A percentile compares a stretch with the other conserved stretches of the same genome.
These are phyloP conservation scores for Tethea ocularis DNA, from an alignment of 2,888 invertebrate species.

Conservation along the genomic window DNA sequence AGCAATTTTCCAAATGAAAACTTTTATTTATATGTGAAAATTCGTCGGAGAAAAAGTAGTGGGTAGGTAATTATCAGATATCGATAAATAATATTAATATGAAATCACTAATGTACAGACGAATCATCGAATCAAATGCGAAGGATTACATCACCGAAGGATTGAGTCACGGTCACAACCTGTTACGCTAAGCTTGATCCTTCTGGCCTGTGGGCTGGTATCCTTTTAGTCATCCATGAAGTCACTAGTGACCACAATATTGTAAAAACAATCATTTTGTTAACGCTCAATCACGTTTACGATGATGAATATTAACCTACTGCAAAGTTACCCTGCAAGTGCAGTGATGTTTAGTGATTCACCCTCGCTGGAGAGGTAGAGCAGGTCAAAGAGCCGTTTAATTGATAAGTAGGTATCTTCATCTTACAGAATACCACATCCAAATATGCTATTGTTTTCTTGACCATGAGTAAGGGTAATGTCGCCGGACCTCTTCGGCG, in stretches of 20 bases:
- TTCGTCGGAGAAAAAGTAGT: not conserved
- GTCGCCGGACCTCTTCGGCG: too few relatives aligned
- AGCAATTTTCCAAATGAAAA: too few relatives aligned
- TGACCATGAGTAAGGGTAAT: too few relatives aligned
- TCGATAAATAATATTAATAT: constrained; percentile 38
- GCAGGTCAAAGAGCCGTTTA: too few relatives aligned
- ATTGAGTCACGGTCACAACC: constrained; percentile 77
- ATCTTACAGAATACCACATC: too few relatives aligned
- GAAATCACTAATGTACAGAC: constrained; percentile 54
- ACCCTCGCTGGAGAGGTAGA: too few relatives aligned
- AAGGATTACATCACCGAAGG: constrained; percentile 77
- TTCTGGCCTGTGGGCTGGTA: constrained; percentile 66
- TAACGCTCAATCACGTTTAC: constrained; percentile 48
- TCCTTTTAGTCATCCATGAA: constrained; percentile 72
- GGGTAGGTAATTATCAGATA: constrained; percentile 14
- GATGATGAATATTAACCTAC: constrained; percentile 36
- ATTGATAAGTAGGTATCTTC: too few relatives aligned
- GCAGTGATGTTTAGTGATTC: not conserved
- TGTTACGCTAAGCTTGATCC: constrained; percentile 58
- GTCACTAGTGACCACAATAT: constrained; percentile 67
- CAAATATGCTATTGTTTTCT: too few relatives aligned
- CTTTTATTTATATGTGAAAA: not conserved
- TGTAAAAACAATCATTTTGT: constrained; percentile 52
- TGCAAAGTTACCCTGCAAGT: constrained; percentile 28
- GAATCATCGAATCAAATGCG: constrained; percentile 74